phyloP scores from a whole-genome alignment of 2,797 vertebrate genomes.

The Centropyge bicolor region DNA sequence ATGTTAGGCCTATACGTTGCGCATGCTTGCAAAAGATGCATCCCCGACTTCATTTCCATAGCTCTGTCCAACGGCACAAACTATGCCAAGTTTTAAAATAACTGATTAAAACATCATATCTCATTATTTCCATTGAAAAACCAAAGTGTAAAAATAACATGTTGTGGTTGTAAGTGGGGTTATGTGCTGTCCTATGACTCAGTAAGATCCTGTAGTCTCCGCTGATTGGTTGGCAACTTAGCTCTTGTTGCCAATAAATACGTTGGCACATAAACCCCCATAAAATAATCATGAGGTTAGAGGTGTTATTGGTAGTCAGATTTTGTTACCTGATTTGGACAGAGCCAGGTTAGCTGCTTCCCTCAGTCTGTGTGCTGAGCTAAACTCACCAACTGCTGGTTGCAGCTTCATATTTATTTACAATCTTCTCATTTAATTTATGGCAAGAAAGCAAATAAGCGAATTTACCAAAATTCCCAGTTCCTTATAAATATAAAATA shows the following conservation, averaged over 20 bases:
- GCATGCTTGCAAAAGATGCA: too few species aligned
- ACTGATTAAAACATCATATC: neutral
- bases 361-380: neutral
- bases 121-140: neutral
- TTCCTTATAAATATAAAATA: neutral
- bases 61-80: neutral
- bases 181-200: neutral
- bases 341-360: slow-evolving; percentile 1
- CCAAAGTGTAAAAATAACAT: neutral
- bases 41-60: too few species aligned
- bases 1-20: too few species aligned
- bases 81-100: neutral
- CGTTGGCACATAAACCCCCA: neutral
- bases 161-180: neutral
- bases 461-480: neutral
- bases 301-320: neutral
- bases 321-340: neutral
- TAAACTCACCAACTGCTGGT: neutral
- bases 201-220: neutral
- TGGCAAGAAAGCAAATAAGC: neutral
- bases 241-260: neutral
- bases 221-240: neutral
- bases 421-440: neutral
- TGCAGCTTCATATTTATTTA: neutral
- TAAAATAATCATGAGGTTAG: neutral